phyloP scores from a whole-genome alignment of 2,113 vertebrate genomes.

The Thunnus thynnus region DNA sequence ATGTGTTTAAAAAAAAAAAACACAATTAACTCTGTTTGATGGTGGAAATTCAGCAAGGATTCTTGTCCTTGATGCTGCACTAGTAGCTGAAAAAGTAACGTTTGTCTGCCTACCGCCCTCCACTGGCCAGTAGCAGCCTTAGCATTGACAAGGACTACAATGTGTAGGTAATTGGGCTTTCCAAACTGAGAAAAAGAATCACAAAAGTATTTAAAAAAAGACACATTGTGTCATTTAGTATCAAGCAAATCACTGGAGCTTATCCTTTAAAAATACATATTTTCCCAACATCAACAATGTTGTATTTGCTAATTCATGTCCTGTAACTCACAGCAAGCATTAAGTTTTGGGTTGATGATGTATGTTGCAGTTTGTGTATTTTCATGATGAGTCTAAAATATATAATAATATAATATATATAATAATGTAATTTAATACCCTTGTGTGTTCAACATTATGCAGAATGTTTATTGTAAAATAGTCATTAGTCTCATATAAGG shows the following conservation, averaged over 20 bases:
- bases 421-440: background rate
- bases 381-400: too few relatives aligned
- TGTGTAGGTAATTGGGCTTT: background rate
- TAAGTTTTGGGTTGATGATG: too few relatives aligned
- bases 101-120: conserved; percentile 19
- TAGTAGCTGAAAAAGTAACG: background rate
- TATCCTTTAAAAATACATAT: background rate
- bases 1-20: too few relatives aligned
- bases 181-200: background rate
- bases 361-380: too few relatives aligned
- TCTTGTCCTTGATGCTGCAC: background rate
- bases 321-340: too few relatives aligned
- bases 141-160: background rate
- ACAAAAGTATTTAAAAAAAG: background rate
- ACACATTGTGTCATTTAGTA: background rate
- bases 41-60: background rate
- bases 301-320: background rate
- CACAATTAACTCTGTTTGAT: too few relatives aligned
- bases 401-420: too few relatives aligned
- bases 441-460: background rate
- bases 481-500: background rate
- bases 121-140: background rate
- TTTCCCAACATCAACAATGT: background rate
- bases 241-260: background rate
- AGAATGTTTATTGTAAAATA: background rate